Evolutionary conservation across 2,888 invertebrate genomes (phyloP), one percentile per base, ranked within the genome.

Genomic region (Icerya purchasi): DNA sequence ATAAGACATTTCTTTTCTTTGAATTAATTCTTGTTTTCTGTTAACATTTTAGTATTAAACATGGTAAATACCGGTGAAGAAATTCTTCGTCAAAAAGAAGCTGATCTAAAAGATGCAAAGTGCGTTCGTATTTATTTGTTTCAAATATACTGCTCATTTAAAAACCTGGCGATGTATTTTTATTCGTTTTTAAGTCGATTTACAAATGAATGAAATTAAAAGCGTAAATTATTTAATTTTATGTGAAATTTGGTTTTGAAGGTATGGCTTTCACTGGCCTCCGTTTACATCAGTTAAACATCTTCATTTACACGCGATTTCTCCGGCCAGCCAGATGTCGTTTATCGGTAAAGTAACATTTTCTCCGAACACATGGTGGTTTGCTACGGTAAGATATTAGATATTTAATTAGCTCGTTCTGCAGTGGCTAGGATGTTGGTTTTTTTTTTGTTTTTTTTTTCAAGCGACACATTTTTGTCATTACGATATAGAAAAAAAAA

Each of bases 241-340:
- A 14, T 36, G 36, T 36, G 36, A 8, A 14, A 36, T 8, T 36
- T 8, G 14, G 5, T 36, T 53, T 59, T 53, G 50, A 22, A 74
- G 80, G 55, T 74, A 81, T 53, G 93, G 93, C 0, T 93, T 90
- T 69, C 92, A 93, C 70, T 84, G 88, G 83, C 92, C 93, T 0
- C 93, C 93, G 0, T 91, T 91, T 71, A 80, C 83, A 61, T 82
- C 84, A 1, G 79, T 93, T 0, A 71, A 74, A 54, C 93, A 93
- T 72, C 73, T 90, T 3, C 93, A 93, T 70, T 73, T 93, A 60
- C 93, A 94, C 67, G 79, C 82, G 0, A 91, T 93, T 58, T 81
- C 84, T 0, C 90, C 92, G 0, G 77, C 77, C 19, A 78, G 80
- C 0, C 77, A 81, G 62, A 87, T 93, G 84, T 76, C 62, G 22